Conservation (phyloP, 2,113 vertebrate species). For the Gopherus flavomarginatus region DNA sequence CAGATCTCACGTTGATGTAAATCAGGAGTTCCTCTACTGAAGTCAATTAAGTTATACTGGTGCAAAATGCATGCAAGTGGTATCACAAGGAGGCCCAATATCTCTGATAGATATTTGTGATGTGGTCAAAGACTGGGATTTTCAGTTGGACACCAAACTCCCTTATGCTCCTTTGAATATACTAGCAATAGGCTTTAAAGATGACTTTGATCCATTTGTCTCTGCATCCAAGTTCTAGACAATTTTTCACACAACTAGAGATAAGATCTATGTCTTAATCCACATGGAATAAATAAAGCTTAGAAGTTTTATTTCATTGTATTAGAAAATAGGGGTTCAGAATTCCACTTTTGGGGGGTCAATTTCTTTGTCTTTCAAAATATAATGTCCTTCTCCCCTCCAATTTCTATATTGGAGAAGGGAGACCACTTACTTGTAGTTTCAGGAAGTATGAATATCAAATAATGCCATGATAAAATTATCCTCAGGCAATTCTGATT, state of each 20-base stretch:
- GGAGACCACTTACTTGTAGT: background rate
- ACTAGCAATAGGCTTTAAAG: background rate
- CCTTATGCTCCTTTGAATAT: accelerated
- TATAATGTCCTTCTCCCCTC: background rate
- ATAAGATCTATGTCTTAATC: background rate
- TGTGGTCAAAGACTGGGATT: background rate
- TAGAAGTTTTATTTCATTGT: background rate
- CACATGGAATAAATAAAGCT: background rate
- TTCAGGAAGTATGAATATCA: conserved; percentile 9
- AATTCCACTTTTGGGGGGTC: background rate
- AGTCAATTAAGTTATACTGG: background rate
- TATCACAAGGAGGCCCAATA: background rate
- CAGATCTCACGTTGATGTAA: background rate
- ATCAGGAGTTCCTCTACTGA: background rate
- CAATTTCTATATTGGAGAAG: background rate
- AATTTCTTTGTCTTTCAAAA: background rate
- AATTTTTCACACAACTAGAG: background rate
- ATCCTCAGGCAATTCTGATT: conserved; percentile 31
- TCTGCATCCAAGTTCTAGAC: background rate
- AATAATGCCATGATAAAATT: conserved; percentile 27
- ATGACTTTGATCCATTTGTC: background rate
- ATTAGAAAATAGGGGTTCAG: background rate
- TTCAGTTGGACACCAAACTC: background rate
- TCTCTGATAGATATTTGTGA: background rate
- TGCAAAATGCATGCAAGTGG: background rate